Percentiles rank a stretch among this genome's conserved stretches.
These are phyloP conservation scores for Cantharis rustica DNA, from an alignment of 2,888 invertebrate species.

Conservation along the genomic window DNA sequence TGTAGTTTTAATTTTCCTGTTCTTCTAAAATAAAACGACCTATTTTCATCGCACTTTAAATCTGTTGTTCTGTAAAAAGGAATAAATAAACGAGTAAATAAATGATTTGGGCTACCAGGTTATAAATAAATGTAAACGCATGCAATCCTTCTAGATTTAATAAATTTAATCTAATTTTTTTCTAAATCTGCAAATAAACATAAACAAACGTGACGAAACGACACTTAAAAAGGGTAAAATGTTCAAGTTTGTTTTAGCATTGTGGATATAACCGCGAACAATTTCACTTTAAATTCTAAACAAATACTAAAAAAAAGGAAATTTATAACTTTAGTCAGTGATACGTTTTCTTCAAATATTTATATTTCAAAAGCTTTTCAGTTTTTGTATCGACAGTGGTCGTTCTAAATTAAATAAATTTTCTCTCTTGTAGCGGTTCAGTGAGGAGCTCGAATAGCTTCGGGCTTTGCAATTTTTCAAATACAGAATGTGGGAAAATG, in stretches of 20 bases:
- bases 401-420: constrained; percentile 33
- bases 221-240: constrained; percentile 7
- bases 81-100: background rate
- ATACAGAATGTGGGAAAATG: constrained; percentile 43
- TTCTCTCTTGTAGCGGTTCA: constrained; percentile 38
- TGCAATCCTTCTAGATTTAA: background rate
- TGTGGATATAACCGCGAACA: constrained; percentile 23
- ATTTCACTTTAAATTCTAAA: constrained; percentile 34
- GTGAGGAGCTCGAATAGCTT: constrained; percentile 38
- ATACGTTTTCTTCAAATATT: constrained; percentile 39
- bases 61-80: background rate
- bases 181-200: constrained; percentile 7
- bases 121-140: background rate
- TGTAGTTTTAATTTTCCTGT: background rate
- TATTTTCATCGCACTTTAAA: background rate
- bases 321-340: constrained; percentile 30
- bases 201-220: constrained; percentile 1
- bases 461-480: constrained; percentile 45
- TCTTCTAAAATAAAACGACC: background rate
- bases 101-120: background rate
- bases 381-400: constrained; percentile 28
- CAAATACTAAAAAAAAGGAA: constrained; percentile 30
- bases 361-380: constrained; percentile 43
- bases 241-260: constrained; percentile 10
- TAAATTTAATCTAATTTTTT: constrained; percentile 8